These are phyloP conservation scores for Hyaena hyaena DNA, from an alignment of 2,113 vertebrate genomes.

Conservation along the genomic window DNA sequence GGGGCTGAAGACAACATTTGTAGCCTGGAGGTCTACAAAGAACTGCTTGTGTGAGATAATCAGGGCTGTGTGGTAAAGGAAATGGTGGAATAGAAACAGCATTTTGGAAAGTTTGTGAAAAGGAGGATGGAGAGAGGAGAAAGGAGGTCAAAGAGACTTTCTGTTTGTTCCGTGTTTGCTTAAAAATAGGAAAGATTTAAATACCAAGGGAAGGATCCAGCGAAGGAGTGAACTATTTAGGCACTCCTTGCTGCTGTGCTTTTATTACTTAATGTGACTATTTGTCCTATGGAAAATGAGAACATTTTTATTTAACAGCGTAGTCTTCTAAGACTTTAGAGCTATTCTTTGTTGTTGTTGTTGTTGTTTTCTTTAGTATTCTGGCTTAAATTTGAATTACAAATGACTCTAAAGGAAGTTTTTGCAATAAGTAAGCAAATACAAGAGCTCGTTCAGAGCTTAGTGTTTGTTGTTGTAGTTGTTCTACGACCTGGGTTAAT, in stretches of 20 bases:
- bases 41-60: neutral
- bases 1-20: neutral
- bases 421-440: neutral
- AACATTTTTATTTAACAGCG: neutral
- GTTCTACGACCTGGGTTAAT: neutral
- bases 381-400: slow-evolving; percentile 21
- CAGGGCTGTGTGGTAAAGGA: neutral
- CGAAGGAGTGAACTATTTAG: neutral
- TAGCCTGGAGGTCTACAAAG: neutral
- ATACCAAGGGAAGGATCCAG: neutral
- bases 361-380: neutral
- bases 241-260: neutral
- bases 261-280: neutral
- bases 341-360: neutral
- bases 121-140: neutral
- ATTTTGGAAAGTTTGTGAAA: neutral
- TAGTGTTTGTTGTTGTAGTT: neutral
- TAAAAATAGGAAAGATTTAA: slow-evolving; percentile 62
- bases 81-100: neutral
- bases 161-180: slow-evolving; percentile 39
- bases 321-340: slow-evolving; percentile 1
- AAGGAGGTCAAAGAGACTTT: slow-evolving; percentile 33
- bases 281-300: slow-evolving; percentile 31
- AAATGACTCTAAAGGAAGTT: neutral
- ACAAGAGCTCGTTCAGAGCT: neutral